Percentiles rank a stretch among this genome's conserved stretches.
Evolutionary conservation across 1,140 invertebrate species (phyloP).

Genomic region (Drosophila equinoxialis): DNA sequence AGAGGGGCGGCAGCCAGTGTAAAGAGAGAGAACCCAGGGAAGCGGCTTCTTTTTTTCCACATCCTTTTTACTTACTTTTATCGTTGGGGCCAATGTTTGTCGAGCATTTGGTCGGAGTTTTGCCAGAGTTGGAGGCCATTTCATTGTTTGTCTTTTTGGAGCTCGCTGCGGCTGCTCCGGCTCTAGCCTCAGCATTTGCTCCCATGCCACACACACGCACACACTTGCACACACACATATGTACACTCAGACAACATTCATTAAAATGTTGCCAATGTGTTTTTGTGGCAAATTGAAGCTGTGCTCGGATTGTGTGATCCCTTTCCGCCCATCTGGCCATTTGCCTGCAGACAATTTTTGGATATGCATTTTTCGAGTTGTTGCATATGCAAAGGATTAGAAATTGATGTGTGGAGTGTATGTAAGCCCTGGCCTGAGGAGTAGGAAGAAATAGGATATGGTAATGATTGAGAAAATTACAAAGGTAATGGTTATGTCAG

Average conservation of each 20-base stretch:
- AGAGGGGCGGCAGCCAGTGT: conserved; percentile 16
- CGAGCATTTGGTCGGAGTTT: conserved; percentile 65
- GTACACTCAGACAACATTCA: conserved; percentile 47
- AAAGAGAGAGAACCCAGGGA: not conserved
- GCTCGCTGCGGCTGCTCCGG: conserved; percentile 18
- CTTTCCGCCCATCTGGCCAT: not conserved
- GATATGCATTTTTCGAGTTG: conserved; percentile 61
- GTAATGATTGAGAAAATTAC: conserved; percentile 23
- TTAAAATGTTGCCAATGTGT: conserved; percentile 81
- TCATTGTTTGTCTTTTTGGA: conserved; percentile 66
- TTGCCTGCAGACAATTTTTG: conserved; percentile 30
- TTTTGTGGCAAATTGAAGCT: conserved; percentile 81
- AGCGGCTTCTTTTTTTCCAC: conserved; percentile 32
- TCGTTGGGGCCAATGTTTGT: conserved; percentile 68
- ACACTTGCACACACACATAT: not conserved
- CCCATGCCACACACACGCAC: not conserved
- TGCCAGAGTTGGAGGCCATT: conserved; percentile 35
- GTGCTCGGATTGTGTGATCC: conserved; percentile 25
- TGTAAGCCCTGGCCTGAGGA: not conserved
- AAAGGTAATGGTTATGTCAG: conserved; percentile 15
- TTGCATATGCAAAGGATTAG: conserved; percentile 66
- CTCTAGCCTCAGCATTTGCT: conserved; percentile 38
- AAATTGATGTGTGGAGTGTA: conserved; percentile 11
- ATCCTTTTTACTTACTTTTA: conserved; percentile 77
- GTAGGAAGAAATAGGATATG: not conserved